phyloP scores from a whole-genome alignment of 1,140 invertebrate genomes.

The Metaphire vulgaris region DNA sequence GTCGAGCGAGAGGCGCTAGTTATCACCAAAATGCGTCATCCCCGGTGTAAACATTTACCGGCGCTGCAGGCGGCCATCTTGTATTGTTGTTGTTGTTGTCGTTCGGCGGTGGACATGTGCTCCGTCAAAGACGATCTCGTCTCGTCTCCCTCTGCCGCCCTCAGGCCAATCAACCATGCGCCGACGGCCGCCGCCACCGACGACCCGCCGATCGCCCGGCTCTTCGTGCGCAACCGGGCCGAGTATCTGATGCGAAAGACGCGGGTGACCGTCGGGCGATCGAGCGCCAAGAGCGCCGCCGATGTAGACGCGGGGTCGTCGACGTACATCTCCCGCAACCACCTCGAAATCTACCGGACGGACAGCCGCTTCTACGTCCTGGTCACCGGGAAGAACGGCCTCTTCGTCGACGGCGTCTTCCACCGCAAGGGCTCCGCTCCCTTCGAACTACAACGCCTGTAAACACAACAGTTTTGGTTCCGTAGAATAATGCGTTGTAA shows the following conservation, averaged over 20 bases:
- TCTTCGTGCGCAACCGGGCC: slow-evolving; percentile 71
- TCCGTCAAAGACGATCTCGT: neutral
- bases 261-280: slow-evolving; percentile 82
- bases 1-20: too few relatives aligned
- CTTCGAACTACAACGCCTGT: slow-evolving; percentile 83
- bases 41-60: too few relatives aligned
- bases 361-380: slow-evolving; percentile 83
- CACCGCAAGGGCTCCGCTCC: slow-evolving; percentile 85
- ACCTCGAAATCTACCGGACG: slow-evolving; percentile 89
- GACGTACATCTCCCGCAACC: slow-evolving; percentile 88
- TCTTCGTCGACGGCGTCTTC: slow-evolving; percentile 94
- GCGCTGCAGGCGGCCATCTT: neutral
- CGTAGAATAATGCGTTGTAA: too few relatives aligned
- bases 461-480: slow-evolving; percentile 59
- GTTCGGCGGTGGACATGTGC: neutral
- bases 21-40: too few relatives aligned
- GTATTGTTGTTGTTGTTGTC: neutral
- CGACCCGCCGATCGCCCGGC: slow-evolving; percentile 62
- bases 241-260: slow-evolving; percentile 85
- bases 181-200: too few relatives aligned
- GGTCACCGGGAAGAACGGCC: slow-evolving; percentile 95
- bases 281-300: slow-evolving; percentile 89
- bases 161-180: neutral
- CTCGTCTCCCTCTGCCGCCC: neutral
- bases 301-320: slow-evolving; percentile 98